These are phyloP conservation scores for Uria aalge DNA, from an alignment of 2,113 vertebrate species.

Conservation along the genomic window DNA sequence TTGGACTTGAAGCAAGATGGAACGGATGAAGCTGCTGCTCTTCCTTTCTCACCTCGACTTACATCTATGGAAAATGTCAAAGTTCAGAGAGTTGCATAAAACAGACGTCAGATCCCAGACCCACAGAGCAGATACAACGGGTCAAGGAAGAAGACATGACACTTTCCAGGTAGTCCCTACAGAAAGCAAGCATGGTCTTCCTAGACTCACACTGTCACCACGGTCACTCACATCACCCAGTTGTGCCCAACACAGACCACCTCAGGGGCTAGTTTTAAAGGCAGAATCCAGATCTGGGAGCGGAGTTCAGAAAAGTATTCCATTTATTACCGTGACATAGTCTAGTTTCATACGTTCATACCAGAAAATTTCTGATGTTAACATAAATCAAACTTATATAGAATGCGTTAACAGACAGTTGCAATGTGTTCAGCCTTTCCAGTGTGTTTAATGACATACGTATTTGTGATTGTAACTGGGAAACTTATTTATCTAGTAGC, in stretches of 20 bases:
- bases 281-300: not conserved
- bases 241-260: not conserved
- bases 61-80: not conserved
- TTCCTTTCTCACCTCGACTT: not conserved
- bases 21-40: not conserved
- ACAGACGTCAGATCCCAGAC: not conserved
- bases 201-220: not conserved
- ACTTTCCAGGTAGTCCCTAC: not conserved
- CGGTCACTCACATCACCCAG: fast-evolving
- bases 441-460: not conserved
- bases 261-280: not conserved
- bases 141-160: not conserved
- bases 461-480: not conserved
- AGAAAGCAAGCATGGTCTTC: not conserved
- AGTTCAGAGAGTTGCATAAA: not conserved
- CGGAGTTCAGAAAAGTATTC: not conserved
- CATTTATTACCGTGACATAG: not conserved
- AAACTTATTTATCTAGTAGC: constrained; percentile 5
- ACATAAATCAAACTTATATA: not conserved
- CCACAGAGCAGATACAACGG: fast-evolving
- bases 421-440: not conserved
- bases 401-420: not conserved
- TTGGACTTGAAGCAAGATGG: not conserved
- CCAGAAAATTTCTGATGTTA: not conserved
- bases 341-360: not conserved